Evolutionary conservation across 2,113 vertebrate genomes (phyloP).

Genomic region (Cavia aperea): DNA sequence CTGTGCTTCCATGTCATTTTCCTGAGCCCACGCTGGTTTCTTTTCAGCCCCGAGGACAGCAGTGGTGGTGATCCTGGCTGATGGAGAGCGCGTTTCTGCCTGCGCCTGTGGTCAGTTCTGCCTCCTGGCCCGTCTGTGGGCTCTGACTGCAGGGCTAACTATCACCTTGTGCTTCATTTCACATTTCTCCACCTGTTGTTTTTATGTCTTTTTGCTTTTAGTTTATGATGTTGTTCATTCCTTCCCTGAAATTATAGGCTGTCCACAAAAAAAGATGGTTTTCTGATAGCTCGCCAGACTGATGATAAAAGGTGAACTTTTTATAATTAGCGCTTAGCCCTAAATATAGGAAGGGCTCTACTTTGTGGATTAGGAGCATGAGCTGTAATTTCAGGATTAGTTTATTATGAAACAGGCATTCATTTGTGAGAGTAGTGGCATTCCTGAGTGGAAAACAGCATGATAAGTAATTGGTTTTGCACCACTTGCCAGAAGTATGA

Average conservation of each 20-base stretch:
- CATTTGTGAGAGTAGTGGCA: slow-evolving; percentile 1
- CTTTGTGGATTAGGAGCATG: neutral
- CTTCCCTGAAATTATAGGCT: slow-evolving; percentile 39
- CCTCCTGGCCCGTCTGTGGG: neutral
- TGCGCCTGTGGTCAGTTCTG: neutral
- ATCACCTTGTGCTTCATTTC: slow-evolving; percentile 5
- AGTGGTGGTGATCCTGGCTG: neutral
- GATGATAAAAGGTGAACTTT: slow-evolving; percentile 10
- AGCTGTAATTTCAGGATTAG: slow-evolving; percentile 43
- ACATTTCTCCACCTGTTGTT: slow-evolving; percentile 25
- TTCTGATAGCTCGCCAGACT: slow-evolving; percentile 16
- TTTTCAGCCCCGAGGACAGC: neutral
- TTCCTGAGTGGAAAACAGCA: slow-evolving; percentile 35
- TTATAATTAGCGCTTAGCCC: slow-evolving; percentile 11
- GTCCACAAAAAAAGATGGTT: neutral
- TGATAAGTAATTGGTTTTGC: neutral
- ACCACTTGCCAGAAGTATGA: slow-evolving; percentile 15
- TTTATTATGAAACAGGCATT: slow-evolving; percentile 22
- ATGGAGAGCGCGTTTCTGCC: accelerated
- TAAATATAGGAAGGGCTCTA: neutral
- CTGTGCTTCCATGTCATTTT: neutral
- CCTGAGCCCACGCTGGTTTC: neutral
- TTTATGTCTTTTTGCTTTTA: slow-evolving; percentile 37
- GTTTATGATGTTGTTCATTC: neutral
- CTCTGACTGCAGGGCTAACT: neutral